Evolutionary conservation across 92 coral and sea anemone genomes (phyloP), one percentile per base, ranked within the genome.

Genomic region (Isaurus tuberculatus): DNA sequence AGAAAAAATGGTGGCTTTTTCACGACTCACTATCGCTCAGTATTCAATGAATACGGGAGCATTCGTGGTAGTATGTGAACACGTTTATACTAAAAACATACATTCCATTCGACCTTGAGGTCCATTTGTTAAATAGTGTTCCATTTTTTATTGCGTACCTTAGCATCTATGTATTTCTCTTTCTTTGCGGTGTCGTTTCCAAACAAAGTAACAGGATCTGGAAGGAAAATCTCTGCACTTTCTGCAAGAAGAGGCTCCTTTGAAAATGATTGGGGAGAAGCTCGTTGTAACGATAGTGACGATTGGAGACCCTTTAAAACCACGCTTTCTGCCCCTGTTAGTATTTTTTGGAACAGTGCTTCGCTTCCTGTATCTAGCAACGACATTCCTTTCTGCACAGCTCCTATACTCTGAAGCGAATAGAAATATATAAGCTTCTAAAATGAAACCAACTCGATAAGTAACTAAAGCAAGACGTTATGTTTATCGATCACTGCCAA

Each of bases 81-180:
- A n/a, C n/a, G n/a, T n/a, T n/a, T n/a, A n/a, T n/a, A n/a, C n/a
- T n/a, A n/a, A n/a, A n/a, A n/a, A n/a, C n/a, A n/a, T n/a, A n/a
- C n/a, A n/a, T n/a, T n/a, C n/a, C n/a, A n/a, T n/a, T n/a, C n/a
- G n/a, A n/a, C n/a, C n/a, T n/a, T n/a, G n/a, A n/a, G n/a, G n/a
- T n/a, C n/a, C n/a, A n/a, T n/a, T n/a, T n/a, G n/a, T n/a, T n/a
- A n/a, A n/a, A n/a, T 9, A 65, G 29, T 69, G 15, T n/a, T 69
- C 16, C 68, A 63, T 63, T 33, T 30, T 74, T 17, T 74, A 27
- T 28, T 6, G 8, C 82, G n/a, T 27, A 77, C 82, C 82, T 77
- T 64, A 6, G 82, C 82, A 36, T 77, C 82, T 34, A 77, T 57
- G 53, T 77, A 34, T 27, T 58, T 48, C 66, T 74, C 80, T 51